Evolutionary conservation across 1,140 invertebrate genomes (phyloP), one percentile per base, ranked within the genome.

Genomic region (Asbolus verrucosus): DNA sequence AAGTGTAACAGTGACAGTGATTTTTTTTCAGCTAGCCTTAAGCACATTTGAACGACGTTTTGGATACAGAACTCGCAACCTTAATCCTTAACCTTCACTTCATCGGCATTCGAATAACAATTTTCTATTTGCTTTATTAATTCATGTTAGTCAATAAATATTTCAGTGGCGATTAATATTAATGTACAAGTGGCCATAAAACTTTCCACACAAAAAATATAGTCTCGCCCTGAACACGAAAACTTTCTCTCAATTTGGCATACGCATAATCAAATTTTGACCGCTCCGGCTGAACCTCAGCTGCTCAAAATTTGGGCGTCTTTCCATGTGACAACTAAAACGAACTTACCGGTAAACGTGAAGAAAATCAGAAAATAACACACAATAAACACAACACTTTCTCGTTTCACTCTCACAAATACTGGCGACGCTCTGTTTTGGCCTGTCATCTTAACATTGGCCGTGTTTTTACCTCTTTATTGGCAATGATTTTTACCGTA

Each of bases 311-410:
- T n/a, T n/a, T n/a, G n/a, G n/a, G n/a, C n/a, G n/a, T n/a, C n/a
- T 8, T 27, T 27, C 24, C 24, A 27, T n/a, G n/a, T n/a, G n/a
- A n/a, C n/a, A 27, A 27, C 24, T 8, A 3, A 41, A 27, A 15
- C 30, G 27, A 43, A 65, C 71, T 70, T 66, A 75, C 71, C 69
- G 67, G 27, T 69, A 31, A 70, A 30, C 8, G 50, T 19, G 30
- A 76, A 73, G 11, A 75, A 50, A 6, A 76, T 21, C 11, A 75
- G 50, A 61, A 60, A 71, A 36, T 61, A 70, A 13, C 74, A 69
- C 9, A 54, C 46, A 27, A 73, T 59, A 60, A 75, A 67, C 60
- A 72, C 50, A 9, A 72, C 59, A 72, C 65, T 74, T 60, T 72
- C 67, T 27, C 63, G 36, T 36, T 18, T 54, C 62, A 43, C 39